phyloP scores from a whole-genome alignment of 2,888 invertebrate species.

The Drosophila anomalata region DNA sequence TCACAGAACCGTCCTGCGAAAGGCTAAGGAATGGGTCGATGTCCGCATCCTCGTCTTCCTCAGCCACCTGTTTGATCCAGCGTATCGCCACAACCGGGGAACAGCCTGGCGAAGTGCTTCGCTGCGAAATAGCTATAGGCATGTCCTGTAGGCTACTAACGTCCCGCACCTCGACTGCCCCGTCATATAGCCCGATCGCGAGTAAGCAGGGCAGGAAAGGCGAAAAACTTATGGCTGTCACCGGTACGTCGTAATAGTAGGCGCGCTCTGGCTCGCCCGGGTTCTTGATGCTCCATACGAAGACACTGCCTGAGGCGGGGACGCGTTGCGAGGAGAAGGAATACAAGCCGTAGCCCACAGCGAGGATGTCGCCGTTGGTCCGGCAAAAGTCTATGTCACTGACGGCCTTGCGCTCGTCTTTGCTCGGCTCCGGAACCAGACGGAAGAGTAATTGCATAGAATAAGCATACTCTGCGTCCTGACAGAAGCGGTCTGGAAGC shows the following conservation, averaged over 20 bases:
- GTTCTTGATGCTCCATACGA: slow-evolving; percentile 92
- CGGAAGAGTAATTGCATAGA: slow-evolving; percentile 88
- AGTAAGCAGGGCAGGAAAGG: slow-evolving; percentile 88
- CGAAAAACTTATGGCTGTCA: slow-evolving; percentile 90
- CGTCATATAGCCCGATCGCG: slow-evolving; percentile 90
- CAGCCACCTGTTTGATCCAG: slow-evolving; percentile 85
- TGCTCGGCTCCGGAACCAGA: slow-evolving; percentile 85
- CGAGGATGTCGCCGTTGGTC: slow-evolving; percentile 88
- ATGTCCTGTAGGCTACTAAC: slow-evolving; percentile 85
- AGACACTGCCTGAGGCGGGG: slow-evolving; percentile 86
- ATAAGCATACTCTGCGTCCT: slow-evolving; percentile 88
- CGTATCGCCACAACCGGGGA: slow-evolving; percentile 88
- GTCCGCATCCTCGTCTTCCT: slow-evolving; percentile 78
- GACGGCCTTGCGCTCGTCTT: slow-evolving; percentile 84
- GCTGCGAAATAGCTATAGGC: slow-evolving; percentile 85
- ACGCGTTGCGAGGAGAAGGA: slow-evolving; percentile 85
- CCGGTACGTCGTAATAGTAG: slow-evolving; percentile 87
- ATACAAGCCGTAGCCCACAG: slow-evolving; percentile 90
- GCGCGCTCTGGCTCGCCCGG: slow-evolving; percentile 90
- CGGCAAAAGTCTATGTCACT: slow-evolving; percentile 88
- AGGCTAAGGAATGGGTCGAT: slow-evolving; percentile 86
- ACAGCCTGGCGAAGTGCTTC: slow-evolving; percentile 86
- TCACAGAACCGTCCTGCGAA: slow-evolving; percentile 87
- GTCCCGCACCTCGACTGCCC: slow-evolving; percentile 89
- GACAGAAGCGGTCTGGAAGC: slow-evolving; percentile 86